phyloP scores from a whole-genome alignment of 23 tunicate species.

The Corella eumyota region DNA sequence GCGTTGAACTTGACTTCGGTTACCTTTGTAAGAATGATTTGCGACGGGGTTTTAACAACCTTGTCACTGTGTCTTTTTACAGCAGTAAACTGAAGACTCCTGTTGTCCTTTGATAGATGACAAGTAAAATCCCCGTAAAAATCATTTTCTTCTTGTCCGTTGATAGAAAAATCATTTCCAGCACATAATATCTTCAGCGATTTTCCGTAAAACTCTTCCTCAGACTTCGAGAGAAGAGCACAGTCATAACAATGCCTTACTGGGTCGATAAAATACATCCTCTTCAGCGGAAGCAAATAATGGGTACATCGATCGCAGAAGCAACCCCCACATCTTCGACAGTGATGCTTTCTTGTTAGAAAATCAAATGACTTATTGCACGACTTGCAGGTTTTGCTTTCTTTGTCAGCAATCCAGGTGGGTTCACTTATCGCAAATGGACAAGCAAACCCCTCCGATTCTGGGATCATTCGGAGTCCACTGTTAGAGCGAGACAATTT shows the following conservation, averaged over 20 bases:
- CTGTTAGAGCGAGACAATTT: conserved; percentile 67
- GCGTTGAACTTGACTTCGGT: conserved; percentile 4
- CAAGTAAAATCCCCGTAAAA: neutral
- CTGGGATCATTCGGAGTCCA: conserved; percentile 79
- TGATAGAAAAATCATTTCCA: conserved; percentile 9
- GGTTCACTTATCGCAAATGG: conserved; percentile 88
- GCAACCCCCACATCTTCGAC: conserved; percentile 84
- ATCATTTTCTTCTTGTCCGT: neutral
- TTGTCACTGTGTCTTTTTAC: neutral
- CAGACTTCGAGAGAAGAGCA: conserved; percentile 74
- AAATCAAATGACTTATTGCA: conserved; percentile 68
- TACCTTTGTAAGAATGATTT: neutral
- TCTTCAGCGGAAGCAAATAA: conserved; percentile 26
- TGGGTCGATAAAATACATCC: conserved; percentile 93
- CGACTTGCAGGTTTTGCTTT: conserved; percentile 24
- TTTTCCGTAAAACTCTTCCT: conserved; percentile 58
- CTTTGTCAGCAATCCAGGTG: conserved; percentile 74
- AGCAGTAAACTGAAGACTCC: neutral
- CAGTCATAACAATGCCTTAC: conserved; percentile 88
- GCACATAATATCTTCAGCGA: conserved; percentile 18
- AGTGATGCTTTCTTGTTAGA: conserved; percentile 87
- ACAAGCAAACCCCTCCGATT: conserved; percentile 49
- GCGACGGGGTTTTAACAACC: neutral
- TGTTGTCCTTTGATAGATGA: neutral
- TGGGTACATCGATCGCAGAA: conserved; percentile 65